Percentiles rank a stretch among this genome's conserved stretches.
Evolutionary conservation across 2,888 invertebrate species (phyloP).

Genomic region (Patella depressa): DNA sequence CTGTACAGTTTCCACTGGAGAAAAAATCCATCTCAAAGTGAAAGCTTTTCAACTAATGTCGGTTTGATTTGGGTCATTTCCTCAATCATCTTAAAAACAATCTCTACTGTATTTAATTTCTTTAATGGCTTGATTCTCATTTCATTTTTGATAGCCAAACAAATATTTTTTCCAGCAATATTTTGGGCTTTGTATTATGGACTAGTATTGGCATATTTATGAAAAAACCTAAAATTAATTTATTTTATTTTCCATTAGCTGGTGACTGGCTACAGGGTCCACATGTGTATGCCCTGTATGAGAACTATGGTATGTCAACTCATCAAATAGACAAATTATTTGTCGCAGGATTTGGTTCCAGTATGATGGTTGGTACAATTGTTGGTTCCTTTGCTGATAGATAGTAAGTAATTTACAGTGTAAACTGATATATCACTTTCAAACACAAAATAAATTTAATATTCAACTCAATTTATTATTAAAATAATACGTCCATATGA

Average conservation of each 20-base stretch:
- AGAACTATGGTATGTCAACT: constrained; percentile 73
- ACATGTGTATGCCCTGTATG: constrained; percentile 74
- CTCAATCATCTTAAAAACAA: too few species aligned
- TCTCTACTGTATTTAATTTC: too few species aligned
- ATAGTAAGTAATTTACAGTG: constrained; percentile 67
- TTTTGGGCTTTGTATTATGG: too few species aligned
- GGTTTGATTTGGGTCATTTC: too few species aligned
- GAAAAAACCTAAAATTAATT: neutral
- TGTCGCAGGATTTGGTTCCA: constrained; percentile 74
- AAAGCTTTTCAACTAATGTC: too few species aligned
- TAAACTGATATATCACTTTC: neutral
- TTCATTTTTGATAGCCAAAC: too few species aligned
- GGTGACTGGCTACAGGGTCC: constrained; percentile 75
- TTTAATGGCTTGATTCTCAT: too few species aligned
- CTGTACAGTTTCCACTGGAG: too few species aligned
- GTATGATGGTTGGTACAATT: constrained; percentile 73
- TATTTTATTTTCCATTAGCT: constrained; percentile 65
- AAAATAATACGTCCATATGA: too few species aligned
- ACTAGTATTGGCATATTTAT: neutral
- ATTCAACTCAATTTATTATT: too few species aligned
- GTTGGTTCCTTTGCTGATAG: constrained; percentile 74
- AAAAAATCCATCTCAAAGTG: too few species aligned
- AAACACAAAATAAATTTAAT: neutral
- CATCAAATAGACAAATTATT: constrained; percentile 73
- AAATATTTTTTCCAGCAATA: too few species aligned